Percentiles rank a stretch among this genome's conserved stretches.
phyloP scores from a whole-genome alignment of 1,140 invertebrate genomes.

The Leptinotarsa texana region DNA sequence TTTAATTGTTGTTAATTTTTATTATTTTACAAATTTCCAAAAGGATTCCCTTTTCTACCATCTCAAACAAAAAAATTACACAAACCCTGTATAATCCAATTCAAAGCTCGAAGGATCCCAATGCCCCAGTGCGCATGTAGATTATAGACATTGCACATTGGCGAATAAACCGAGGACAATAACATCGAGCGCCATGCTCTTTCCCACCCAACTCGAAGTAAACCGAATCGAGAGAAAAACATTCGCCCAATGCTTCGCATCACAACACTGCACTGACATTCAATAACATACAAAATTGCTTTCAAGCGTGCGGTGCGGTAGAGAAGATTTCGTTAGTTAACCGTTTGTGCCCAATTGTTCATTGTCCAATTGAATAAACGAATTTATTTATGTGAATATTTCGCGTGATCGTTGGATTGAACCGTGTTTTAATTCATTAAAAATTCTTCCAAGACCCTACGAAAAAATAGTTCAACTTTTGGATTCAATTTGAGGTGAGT shows the following conservation, averaged over 20 bases:
- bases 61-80: too few relatives aligned
- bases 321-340: neutral
- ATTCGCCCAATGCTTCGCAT: neutral
- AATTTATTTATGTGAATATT: neutral
- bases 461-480: too few relatives aligned
- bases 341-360: slow-evolving; percentile 5
- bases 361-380: neutral
- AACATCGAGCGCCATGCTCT: slow-evolving; percentile 5
- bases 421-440: neutral
- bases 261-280: slow-evolving; percentile 1
- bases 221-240: neutral
- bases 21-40: too few relatives aligned
- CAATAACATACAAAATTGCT: neutral
- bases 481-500: too few relatives aligned
- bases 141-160: neutral
- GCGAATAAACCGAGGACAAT: neutral
- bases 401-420: neutral
- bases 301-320: neutral
- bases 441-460: neutral
- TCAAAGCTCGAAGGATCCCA: too few relatives aligned
- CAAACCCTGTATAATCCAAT: too few relatives aligned
- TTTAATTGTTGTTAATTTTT: too few relatives aligned
- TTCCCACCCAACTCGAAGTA: slow-evolving; percentile 1
- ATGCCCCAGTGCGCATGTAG: neutral
- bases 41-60: too few relatives aligned